These are phyloP conservation scores for Tolmerus cingulatus DNA, from an alignment of 2,888 invertebrate species.

Conservation along the genomic window DNA sequence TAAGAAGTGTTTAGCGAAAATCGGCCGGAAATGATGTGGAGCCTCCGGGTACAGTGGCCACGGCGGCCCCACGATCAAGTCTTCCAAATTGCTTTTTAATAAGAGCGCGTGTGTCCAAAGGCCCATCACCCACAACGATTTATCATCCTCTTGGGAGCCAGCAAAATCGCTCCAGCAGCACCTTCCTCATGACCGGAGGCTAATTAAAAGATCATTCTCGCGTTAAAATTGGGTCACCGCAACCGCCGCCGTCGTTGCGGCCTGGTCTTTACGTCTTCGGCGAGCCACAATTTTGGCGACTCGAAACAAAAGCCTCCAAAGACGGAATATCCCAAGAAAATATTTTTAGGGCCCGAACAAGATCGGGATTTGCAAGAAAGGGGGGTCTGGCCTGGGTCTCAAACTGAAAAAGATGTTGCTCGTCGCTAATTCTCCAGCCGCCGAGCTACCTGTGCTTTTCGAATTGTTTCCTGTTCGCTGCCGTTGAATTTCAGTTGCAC, in stretches of 20 bases:
- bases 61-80: neutral
- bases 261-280: neutral
- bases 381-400: neutral
- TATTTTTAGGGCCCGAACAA: neutral
- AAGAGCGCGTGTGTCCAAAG: slow-evolving; percentile 26
- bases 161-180: neutral
- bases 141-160: neutral
- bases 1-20: slow-evolving; percentile 2
- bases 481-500: slow-evolving; percentile 30
- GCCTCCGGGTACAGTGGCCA: neutral
- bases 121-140: slow-evolving; percentile 25
- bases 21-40: neutral
- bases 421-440: neutral
- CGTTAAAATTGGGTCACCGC: slow-evolving; percentile 29
- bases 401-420: neutral
- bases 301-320: neutral
- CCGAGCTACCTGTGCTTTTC: neutral
- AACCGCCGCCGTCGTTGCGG: neutral
- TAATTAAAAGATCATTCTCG: slow-evolving; percentile 43
- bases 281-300: neutral
- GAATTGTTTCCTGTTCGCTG: slow-evolving; percentile 14
- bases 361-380: neutral
- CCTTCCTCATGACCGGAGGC: neutral
- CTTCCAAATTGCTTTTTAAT: slow-evolving; percentile 35
- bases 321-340: neutral